A percentile compares a stretch with the other conserved stretches of the same genome.
Conservation (phyloP, 2,888 invertebrate genomes). For the Notodonta dromedarius region DNA sequence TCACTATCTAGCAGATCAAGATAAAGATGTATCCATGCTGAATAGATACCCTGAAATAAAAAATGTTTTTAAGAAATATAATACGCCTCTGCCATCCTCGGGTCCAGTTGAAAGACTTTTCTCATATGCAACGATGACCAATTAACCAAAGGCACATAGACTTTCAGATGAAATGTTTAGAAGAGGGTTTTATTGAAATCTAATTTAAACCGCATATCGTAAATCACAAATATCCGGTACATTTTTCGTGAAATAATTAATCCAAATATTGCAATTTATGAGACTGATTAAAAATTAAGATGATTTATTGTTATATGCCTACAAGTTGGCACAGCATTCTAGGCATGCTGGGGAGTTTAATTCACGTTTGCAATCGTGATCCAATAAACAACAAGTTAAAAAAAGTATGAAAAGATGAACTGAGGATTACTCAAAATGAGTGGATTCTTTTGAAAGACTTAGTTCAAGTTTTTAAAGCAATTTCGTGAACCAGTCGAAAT, state of each 20-base stretch:
- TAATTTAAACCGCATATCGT: constrained; percentile 7
- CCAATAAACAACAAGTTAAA: no score
- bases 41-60: constrained; percentile 26
- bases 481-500: no score
- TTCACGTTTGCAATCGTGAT: no score
- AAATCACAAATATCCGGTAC: constrained; percentile 1
- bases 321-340: no score
- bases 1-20: constrained; percentile 20
- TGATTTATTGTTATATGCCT: constrained; percentile 7
- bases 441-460: no score
- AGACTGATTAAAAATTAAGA: constrained; percentile 9
- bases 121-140: constrained; percentile 27
- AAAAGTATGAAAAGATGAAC: no score
- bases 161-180: constrained; percentile 25
- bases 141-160: constrained; percentile 20
- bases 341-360: no score
- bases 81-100: constrained; percentile 23
- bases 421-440: no score
- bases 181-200: constrained; percentile 22
- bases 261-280: constrained; percentile 1
- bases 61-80: constrained; percentile 24
- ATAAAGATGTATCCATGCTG: constrained; percentile 17
- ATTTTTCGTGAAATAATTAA: constrained; percentile 6
- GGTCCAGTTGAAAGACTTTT: constrained; percentile 27
- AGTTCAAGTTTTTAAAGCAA: no score